These are phyloP conservation scores for Clunio marinus DNA, from an alignment of 2,888 invertebrate genomes.

Conservation along the genomic window DNA sequence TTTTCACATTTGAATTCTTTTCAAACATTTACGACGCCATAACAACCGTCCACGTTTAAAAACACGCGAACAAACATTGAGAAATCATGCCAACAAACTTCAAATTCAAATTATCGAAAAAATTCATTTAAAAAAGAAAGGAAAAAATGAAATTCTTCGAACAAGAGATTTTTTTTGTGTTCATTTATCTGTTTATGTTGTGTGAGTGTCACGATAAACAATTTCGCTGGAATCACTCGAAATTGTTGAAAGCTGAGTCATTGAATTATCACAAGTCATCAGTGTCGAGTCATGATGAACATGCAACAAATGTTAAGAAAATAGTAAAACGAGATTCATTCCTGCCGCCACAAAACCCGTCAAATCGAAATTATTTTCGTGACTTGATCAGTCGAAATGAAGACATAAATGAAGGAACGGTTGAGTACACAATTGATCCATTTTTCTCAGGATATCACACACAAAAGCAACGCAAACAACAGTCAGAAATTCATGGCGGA, in stretches of 20 bases:
- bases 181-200: neutral
- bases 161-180: neutral
- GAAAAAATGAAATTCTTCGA: neutral
- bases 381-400: neutral
- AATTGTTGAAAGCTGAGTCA: neutral
- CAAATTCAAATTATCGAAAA: neutral
- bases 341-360: conserved; percentile 2
- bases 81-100: neutral
- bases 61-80: neutral
- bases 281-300: conserved; percentile 24
- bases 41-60: too few relatives aligned
- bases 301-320: conserved; percentile 28
- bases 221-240: neutral
- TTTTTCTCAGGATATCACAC: neutral
- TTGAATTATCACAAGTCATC: conserved; percentile 22
- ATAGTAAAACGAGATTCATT: neutral
- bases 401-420: neutral
- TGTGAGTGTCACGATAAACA: neutral
- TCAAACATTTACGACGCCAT: neutral
- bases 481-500: neutral
- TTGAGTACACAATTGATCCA: neutral
- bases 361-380: conserved; percentile 29
- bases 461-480: conserved; percentile 6
- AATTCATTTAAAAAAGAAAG: neutral
- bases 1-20: neutral